Evolutionary conservation across 2,113 vertebrate species (phyloP).

Genomic region (Isichthys henryi): DNA sequence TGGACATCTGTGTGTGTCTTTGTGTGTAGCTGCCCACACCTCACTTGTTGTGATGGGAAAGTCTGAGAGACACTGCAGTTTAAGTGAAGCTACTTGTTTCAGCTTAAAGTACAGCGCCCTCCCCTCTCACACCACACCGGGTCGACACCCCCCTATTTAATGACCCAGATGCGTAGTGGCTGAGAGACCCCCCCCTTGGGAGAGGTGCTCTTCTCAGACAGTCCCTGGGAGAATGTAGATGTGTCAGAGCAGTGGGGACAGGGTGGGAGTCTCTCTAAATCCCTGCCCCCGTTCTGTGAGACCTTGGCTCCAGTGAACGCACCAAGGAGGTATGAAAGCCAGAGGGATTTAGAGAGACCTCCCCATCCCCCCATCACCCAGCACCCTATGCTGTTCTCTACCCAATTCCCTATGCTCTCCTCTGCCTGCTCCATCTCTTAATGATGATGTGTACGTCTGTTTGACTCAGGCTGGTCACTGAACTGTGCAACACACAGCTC

Average conservation of each 20-base stretch:
- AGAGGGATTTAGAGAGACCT: not conserved
- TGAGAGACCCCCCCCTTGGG: not conserved
- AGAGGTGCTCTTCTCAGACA: not conserved
- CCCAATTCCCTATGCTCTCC: not conserved
- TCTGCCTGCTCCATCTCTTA: not conserved
- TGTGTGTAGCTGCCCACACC: not conserved
- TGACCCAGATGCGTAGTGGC: not conserved
- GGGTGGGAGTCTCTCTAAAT: not conserved
- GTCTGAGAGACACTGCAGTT: not conserved
- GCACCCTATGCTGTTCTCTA: not conserved
- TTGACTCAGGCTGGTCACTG: not conserved
- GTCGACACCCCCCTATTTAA: not conserved
- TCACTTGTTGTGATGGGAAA: not conserved
- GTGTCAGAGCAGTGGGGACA: not conserved
- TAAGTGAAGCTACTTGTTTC: not conserved
- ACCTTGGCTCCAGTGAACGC: not conserved
- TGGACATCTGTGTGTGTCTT: not conserved
- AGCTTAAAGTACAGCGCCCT: not conserved
- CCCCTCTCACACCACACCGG: not conserved
- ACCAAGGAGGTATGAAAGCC: not conserved
- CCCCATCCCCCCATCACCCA: not conserved
- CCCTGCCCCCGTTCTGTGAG: not conserved
- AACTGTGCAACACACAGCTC: not conserved
- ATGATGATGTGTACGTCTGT: not conserved
- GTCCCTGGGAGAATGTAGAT: not conserved